Base-by-base conservation (phyloP, 2,888 invertebrate genomes). In the Leptinotarsa haldemani region DNA sequence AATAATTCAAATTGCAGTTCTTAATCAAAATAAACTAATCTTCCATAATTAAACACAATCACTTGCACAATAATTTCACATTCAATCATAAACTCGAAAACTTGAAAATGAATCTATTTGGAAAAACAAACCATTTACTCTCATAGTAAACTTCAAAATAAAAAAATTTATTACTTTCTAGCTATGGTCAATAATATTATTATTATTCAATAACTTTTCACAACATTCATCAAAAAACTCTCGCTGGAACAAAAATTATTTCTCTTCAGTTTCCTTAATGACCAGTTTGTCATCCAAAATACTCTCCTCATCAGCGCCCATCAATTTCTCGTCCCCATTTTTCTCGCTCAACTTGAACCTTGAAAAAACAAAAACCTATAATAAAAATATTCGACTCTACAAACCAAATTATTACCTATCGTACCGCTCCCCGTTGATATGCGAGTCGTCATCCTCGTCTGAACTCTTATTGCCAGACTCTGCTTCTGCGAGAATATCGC, bases 401-500 rank as follows among this genome's bases (percentile, higher is more conserved):
- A 70, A 70, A 66, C 61, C n/a, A 65, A 70, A 67, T 46, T 1
- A 48, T 77, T 80, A 87, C 87, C 87, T 85, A 78, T 88, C 88
- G 79, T 86, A 88, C 79, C 88, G 82, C 80, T 87, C 87, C 15
- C 86, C 91, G 80, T 91, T 91, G 0, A 90, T 91, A 71, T 83
- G 82, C 16, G 85, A 85, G 81, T 93, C 93, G 78, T 93, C 93
- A 78, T 92, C 94, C 79, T 93, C 94, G 78, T 91, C 92, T 61
- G 92, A 92, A 3, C 89, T 89, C 74, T 90, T 90, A 53, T 85
- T 86, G 0, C 92, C 91, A 0, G 89, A 88, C 78, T 92, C 93
- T 25, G 85, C 92, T 84, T 92, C 93, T 16, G 93, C 90, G 50
- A 95, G 87, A 70, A 95, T 88, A 83, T 94, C 94, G 5, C 94